phyloP scores from a whole-genome alignment of 2,888 invertebrate genomes.

The Bhutanitis thaidina region DNA sequence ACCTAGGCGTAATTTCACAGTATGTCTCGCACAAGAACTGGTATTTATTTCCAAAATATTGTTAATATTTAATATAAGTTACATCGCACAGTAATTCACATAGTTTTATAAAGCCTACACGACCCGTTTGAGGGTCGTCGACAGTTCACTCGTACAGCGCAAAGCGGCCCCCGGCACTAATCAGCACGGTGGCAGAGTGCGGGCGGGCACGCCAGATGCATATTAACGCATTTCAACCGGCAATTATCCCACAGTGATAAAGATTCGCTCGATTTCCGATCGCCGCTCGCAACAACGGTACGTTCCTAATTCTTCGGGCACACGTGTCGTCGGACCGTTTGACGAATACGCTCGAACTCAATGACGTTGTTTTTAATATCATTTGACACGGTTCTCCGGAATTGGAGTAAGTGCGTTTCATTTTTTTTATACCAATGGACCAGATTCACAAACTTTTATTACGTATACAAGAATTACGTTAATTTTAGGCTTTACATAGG shows the following conservation, averaged over 20 bases:
- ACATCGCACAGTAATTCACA: too few relatives aligned
- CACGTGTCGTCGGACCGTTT: not conserved
- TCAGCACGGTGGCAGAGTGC: constrained; percentile 27
- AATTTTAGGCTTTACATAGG: too few relatives aligned
- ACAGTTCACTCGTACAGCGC: constrained; percentile 8
- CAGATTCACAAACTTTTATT: too few relatives aligned
- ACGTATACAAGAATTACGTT: too few relatives aligned
- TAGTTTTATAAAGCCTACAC: not conserved
- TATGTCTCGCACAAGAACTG: too few relatives aligned
- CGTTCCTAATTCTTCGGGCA: constrained; percentile 4
- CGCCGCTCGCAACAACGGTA: constrained; percentile 11
- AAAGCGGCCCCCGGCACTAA: not conserved
- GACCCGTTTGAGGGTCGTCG: constrained; percentile 13
- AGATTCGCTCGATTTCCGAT: constrained; percentile 33
- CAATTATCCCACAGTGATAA: constrained; percentile 36
- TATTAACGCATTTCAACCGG: constrained; percentile 45
- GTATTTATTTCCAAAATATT: too few relatives aligned
- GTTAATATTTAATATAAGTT: too few relatives aligned
- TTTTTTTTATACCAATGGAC: not conserved
- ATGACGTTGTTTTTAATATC: not conserved
- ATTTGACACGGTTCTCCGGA: not conserved
- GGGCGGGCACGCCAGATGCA: constrained; percentile 38
- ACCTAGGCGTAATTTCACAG: too few relatives aligned
- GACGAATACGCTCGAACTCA: not conserved
- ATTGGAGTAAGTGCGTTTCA: not conserved